Evolutionary conservation across 1,140 invertebrate genomes (phyloP).

Genomic region (Chrysoperla carnea): DNA sequence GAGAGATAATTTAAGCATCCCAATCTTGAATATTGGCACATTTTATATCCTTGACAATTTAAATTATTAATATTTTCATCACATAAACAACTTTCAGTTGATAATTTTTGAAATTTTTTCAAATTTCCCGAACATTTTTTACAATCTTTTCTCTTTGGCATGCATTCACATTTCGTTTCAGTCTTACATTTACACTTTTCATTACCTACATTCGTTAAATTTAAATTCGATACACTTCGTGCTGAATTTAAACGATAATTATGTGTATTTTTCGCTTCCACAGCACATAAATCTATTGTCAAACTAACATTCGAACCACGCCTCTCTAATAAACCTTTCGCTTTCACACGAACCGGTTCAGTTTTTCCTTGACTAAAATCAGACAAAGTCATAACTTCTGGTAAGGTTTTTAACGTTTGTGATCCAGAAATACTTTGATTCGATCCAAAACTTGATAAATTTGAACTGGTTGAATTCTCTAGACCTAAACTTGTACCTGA

Average conservation of each 20-base stretch:
- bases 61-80: background rate
- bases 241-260: slow-evolving; percentile 15
- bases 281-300: slow-evolving; percentile 31
- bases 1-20: background rate
- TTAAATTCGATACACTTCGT: slow-evolving; percentile 19
- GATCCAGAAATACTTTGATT: slow-evolving; percentile 22
- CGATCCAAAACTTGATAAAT: slow-evolving; percentile 20
- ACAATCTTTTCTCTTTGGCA: background rate
- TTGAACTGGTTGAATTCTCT: slow-evolving; percentile 11
- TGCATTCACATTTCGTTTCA: background rate
- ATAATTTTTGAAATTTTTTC: background rate
- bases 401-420: slow-evolving; percentile 36
- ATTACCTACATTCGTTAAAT: slow-evolving; percentile 13
- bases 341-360: slow-evolving; percentile 28
- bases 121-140: background rate
- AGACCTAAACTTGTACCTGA: background rate
- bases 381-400: slow-evolving; percentile 42
- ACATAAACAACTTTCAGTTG: background rate
- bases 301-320: slow-evolving; percentile 74
- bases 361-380: slow-evolving; percentile 31
- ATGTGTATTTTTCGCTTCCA: slow-evolving; percentile 9
- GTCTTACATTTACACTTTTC: background rate
- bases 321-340: slow-evolving; percentile 52
- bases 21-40: background rate
- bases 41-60: background rate